Percentiles rank a stretch among this genome's conserved stretches.
These are phyloP conservation scores for Distichodus sexfasciatus DNA, from an alignment of 2,797 vertebrate species.

Conservation along the genomic window DNA sequence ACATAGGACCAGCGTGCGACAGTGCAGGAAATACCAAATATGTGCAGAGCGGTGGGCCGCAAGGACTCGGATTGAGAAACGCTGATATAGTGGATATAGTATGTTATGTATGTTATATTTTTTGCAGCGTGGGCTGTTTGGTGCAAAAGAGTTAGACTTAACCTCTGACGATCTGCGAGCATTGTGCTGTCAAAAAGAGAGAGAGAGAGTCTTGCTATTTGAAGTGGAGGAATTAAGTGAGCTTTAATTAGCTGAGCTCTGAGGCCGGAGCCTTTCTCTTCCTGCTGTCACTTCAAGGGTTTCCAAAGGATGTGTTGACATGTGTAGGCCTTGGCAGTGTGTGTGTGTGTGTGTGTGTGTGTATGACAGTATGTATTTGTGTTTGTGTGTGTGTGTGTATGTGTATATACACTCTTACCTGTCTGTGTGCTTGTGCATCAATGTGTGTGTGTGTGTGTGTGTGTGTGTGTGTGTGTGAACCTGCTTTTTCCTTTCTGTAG, in stretches of 20 bases:
- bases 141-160: too few species aligned
- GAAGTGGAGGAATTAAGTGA: slow-evolving; percentile 67
- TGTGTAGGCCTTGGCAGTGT: slow-evolving; percentile 66
- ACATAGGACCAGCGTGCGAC: too few species aligned
- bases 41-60: too few species aligned
- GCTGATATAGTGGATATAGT: too few species aligned
- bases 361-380: background rate
- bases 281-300: slow-evolving; percentile 73
- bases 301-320: slow-evolving; percentile 74
- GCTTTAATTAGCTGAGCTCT: too few species aligned
- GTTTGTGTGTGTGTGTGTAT: background rate
- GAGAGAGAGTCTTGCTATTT: background rate
- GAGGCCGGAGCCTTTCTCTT: slow-evolving; percentile 62
- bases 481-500: too few species aligned
- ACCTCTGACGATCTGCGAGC: too few species aligned
- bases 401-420: background rate
- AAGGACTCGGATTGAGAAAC: too few species aligned
- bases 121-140: too few species aligned
- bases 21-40: too few species aligned
- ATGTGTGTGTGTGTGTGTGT: background rate
- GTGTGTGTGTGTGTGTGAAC: slow-evolving; percentile 4
- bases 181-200: background rate
- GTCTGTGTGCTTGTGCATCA: slow-evolving; percentile 36
- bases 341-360: background rate
- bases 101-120: too few species aligned